These are phyloP conservation scores for Pseudomyrmex sp. DNA, from an alignment of 1,140 invertebrate genomes.

Conservation along the genomic window DNA sequence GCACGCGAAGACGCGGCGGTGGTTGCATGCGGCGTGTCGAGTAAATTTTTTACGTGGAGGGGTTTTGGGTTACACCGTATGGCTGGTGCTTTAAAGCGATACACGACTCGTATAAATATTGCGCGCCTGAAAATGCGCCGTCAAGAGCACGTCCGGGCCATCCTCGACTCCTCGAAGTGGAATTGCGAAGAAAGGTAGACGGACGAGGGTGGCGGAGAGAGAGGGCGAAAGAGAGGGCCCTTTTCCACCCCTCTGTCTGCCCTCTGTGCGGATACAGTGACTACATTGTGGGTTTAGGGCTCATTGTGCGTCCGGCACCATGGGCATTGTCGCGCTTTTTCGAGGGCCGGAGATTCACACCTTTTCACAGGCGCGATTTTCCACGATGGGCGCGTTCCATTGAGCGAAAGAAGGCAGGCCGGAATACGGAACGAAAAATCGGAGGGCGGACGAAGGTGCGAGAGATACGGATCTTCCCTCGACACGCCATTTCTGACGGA, in stretches of 20 bases:
- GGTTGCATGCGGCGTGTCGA: slow-evolving; percentile 13
- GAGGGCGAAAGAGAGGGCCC: slow-evolving; percentile 30
- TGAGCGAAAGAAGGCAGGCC: slow-evolving; percentile 73
- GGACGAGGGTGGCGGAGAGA: slow-evolving; percentile 43
- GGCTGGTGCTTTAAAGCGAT: slow-evolving; percentile 68
- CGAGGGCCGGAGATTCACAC: slow-evolving; percentile 81
- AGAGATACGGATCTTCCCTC: slow-evolving; percentile 14
- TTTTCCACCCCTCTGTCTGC: slow-evolving; percentile 52
- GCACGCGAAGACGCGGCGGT: slow-evolving; percentile 73
- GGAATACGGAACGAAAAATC: slow-evolving; percentile 31
- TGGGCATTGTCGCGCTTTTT: slow-evolving; percentile 81
- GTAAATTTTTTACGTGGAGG: slow-evolving; percentile 1
- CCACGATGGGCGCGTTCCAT: slow-evolving; percentile 75
- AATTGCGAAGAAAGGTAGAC: slow-evolving; percentile 68
- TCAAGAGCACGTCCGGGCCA: slow-evolving; percentile 69
- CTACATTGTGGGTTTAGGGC: slow-evolving; percentile 81
- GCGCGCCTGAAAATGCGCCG: slow-evolving; percentile 69
- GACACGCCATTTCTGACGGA: background rate
- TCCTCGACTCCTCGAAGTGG: slow-evolving; percentile 70
- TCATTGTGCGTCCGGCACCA: slow-evolving; percentile 77
- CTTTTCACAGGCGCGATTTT: slow-evolving; percentile 82
- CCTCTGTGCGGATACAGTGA: slow-evolving; percentile 72
- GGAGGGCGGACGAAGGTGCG: background rate
- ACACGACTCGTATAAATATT: slow-evolving; percentile 71
- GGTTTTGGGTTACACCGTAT: slow-evolving; percentile 62